A percentile compares a stretch with the other conserved stretches of the same genome.
Evolutionary conservation across 2,113 vertebrate genomes (phyloP).

Genomic region (Lophochroa leadbeateri): DNA sequence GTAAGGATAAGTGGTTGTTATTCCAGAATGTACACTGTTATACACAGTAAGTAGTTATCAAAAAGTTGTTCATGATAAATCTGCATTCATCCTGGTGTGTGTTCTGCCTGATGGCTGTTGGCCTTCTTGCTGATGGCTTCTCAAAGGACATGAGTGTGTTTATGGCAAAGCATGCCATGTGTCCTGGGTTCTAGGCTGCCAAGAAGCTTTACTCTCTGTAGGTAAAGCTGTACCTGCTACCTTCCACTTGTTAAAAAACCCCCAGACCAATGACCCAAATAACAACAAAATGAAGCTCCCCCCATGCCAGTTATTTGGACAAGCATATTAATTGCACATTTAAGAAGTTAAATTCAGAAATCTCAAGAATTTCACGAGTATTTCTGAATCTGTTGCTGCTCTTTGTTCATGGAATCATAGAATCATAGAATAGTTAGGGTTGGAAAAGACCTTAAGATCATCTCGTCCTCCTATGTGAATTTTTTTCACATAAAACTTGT

Average conservation of each 20-base stretch:
- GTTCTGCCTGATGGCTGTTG: not conserved
- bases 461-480: not conserved
- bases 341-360: not conserved
- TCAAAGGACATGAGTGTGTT: not conserved
- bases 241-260: not conserved
- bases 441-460: not conserved
- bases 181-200: not conserved
- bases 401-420: not conserved
- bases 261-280: not conserved
- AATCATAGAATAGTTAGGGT: not conserved
- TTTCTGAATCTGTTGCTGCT: not conserved
- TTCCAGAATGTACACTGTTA: not conserved
- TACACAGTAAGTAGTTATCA: not conserved
- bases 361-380: not conserved
- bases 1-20: not conserved
- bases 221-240: not conserved
- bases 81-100: not conserved
- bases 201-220: not conserved
- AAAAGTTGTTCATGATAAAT: too few relatives aligned
- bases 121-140: not conserved
- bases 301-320: not conserved
- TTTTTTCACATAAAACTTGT: not conserved
- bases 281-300: not conserved
- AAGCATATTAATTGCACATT: not conserved
- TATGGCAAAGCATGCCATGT: fast-evolving